phyloP scores from a whole-genome alignment of 2,797 vertebrate species.

The Spinus olivaceus region DNA sequence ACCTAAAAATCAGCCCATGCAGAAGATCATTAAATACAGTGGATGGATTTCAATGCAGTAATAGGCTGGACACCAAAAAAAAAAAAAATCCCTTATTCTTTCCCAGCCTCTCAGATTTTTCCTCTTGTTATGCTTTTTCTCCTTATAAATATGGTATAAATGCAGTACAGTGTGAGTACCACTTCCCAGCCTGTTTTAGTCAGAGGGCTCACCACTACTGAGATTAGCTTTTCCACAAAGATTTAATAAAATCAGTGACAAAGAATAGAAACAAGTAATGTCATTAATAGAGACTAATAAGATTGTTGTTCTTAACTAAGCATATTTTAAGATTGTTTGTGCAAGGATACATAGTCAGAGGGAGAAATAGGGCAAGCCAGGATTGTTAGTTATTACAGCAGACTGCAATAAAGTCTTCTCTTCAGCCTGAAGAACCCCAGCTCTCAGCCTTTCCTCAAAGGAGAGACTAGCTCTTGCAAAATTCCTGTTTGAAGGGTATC shows the following conservation, averaged over 20 bases:
- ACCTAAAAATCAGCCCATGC: neutral
- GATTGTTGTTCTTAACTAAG: slow-evolving; percentile 10
- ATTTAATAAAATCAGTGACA: slow-evolving; percentile 21
- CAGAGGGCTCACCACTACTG: neutral
- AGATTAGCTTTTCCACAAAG: neutral
- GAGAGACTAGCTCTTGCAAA: neutral
- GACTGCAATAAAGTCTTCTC: neutral
- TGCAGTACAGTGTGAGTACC: accelerated
- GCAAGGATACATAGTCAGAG: neutral
- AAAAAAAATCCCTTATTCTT: accelerated
- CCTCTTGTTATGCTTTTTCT: neutral
- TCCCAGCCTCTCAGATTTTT: neutral
- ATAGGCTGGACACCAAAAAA: accelerated
- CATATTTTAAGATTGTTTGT: neutral
- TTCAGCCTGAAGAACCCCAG: neutral
- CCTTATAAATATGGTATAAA: neutral
- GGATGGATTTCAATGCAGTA: neutral
- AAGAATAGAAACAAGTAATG: neutral
- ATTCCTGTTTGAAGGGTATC: neutral
- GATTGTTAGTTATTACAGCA: neutral
- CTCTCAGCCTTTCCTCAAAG: neutral
- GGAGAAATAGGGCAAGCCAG: neutral
- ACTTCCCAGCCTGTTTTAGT: neutral
- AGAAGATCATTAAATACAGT: neutral
- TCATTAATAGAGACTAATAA: neutral